Conservation (phyloP, 2,797 vertebrate species). For the Prunella strophiata region DNA sequence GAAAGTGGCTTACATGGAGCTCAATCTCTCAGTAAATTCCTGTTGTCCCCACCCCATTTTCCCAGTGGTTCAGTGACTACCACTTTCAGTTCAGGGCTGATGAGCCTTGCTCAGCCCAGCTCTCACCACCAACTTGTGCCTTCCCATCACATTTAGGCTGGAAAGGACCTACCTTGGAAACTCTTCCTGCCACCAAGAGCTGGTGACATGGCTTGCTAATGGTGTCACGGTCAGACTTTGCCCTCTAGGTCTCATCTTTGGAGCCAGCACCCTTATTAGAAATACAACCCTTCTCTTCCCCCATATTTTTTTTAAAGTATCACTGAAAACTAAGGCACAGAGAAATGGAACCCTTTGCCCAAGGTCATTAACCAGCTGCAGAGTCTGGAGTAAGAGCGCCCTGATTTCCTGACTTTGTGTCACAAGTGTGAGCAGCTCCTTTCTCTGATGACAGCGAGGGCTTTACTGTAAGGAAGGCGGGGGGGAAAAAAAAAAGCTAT, state of each 20-base stretch:
- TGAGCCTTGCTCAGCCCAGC: background rate
- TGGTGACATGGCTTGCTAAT: background rate
- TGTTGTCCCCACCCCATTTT: accelerated
- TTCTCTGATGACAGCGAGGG: conserved; percentile 16
- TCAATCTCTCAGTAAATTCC: background rate
- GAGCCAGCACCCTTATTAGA: background rate
- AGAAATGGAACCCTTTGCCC: conserved; percentile 26
- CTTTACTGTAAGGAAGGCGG: conserved; percentile 23
- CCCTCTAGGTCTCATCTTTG: background rate
- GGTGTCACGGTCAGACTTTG: background rate
- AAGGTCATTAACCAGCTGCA: conserved; percentile 19
- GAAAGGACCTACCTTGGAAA: background rate
- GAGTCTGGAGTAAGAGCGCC: background rate
- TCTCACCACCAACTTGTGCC: background rate
- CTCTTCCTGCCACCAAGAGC: background rate
- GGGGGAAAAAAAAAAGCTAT: background rate
- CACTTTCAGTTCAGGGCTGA: accelerated
- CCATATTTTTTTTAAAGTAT: background rate
- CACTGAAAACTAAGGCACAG: background rate
- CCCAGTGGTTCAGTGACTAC: background rate
- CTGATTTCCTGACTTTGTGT: conserved; percentile 45
- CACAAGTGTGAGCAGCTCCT: conserved; percentile 15
- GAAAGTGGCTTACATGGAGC: background rate
- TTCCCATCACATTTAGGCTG: background rate
- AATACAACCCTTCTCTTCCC: background rate